A percentile compares a stretch with the other conserved stretches of the same genome.
Evolutionary conservation across 2,113 vertebrate species (phyloP).

Genomic region (Cryptomyrus ogoouensis): DNA sequence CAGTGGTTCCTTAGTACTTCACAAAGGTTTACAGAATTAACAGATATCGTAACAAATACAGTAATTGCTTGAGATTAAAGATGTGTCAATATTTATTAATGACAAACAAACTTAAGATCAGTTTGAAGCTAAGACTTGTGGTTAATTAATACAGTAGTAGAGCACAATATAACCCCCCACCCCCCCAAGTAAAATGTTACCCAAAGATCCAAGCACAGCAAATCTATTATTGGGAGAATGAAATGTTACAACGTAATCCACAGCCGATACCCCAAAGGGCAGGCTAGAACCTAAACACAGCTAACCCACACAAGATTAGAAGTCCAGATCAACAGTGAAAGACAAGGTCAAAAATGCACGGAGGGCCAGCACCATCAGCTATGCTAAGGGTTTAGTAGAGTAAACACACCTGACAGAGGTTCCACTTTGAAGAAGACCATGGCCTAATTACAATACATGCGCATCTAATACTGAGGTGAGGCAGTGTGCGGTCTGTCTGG

Average conservation of each 20-base stretch:
- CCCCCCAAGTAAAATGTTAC: background rate
- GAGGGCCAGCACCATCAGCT: background rate
- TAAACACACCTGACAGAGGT: background rate
- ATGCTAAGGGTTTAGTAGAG: background rate
- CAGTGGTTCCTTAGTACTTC: background rate
- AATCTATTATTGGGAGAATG: background rate
- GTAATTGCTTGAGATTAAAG: background rate
- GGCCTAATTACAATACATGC: background rate
- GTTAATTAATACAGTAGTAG: background rate
- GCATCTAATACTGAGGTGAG: background rate
- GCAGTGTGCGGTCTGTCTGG: background rate
- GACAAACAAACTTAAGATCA: background rate
- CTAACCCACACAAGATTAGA: background rate
- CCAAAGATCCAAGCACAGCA: background rate
- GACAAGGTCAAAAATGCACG: background rate
- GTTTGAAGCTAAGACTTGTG: background rate
- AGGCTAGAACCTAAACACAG: background rate
- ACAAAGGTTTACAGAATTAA: background rate
- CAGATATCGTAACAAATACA: background rate
- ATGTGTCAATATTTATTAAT: background rate
- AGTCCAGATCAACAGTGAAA: background rate
- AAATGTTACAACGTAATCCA: background rate
- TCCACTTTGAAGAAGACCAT: background rate
- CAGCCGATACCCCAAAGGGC: background rate
- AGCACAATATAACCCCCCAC: background rate